A percentile compares a stretch with the other conserved stretches of the same genome.
Evolutionary conservation across 1,140 invertebrate species (phyloP).

Genomic region (Drosophila novamexicana): DNA sequence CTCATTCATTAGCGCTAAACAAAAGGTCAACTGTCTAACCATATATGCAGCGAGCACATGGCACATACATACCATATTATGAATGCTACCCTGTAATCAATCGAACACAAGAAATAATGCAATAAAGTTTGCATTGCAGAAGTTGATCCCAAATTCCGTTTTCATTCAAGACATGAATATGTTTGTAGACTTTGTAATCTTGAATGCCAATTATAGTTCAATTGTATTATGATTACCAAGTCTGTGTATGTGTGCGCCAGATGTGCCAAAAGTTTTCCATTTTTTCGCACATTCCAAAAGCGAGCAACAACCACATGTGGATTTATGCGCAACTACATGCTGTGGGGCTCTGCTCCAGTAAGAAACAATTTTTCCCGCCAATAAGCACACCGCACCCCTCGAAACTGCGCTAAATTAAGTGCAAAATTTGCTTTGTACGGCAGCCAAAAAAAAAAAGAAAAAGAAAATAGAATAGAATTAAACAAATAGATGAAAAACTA

Average conservation of each 20-base stretch:
- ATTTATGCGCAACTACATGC: background rate
- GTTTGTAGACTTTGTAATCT: conserved; percentile 1
- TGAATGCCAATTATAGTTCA: conserved; percentile 12
- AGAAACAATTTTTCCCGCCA: conserved; percentile 18
- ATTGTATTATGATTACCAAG: background rate
- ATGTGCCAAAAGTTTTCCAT: conserved; percentile 60
- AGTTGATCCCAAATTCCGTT: background rate
- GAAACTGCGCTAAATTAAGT: conserved; percentile 50
- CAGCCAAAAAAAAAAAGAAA: conserved; percentile 10
- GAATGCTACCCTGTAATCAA: conserved; percentile 3
- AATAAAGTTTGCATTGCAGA: conserved; percentile 14
- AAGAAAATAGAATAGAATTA: conserved; percentile 19
- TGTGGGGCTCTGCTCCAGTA: conserved; percentile 54
- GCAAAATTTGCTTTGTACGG: conserved; percentile 39
- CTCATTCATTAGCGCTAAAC: background rate
- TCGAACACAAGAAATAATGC: background rate
- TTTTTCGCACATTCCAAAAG: conserved; percentile 63
- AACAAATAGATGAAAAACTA: conserved; percentile 38
- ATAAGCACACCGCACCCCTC: background rate
- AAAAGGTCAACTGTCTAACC: conserved; percentile 18
- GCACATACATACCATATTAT: background rate
- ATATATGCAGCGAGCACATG: background rate
- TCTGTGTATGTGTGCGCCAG: conserved; percentile 31
- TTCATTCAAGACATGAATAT: background rate
- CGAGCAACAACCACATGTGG: background rate